phyloP scores from a whole-genome alignment of 2,113 vertebrate genomes.

The Noturus placidus region DNA sequence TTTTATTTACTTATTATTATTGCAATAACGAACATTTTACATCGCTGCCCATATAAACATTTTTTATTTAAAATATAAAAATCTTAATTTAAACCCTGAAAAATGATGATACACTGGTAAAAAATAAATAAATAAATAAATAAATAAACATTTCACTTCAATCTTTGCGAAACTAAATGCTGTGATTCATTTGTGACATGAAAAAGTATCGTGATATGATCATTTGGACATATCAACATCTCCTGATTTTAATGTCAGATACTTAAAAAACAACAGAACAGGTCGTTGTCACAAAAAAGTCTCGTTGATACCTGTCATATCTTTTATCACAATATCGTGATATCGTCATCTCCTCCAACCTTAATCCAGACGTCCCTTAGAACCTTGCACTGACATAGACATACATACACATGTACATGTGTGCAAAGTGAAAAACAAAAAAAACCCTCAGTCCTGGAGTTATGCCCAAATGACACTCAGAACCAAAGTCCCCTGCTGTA shows the following conservation, averaged over 20 bases:
- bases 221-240: not conserved
- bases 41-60: not conserved
- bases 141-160: not conserved
- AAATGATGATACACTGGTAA: not conserved
- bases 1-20: not conserved
- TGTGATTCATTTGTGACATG: not conserved
- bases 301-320: not conserved
- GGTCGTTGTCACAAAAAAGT: not conserved
- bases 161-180: not conserved
- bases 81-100: not conserved
- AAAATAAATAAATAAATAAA: not conserved
- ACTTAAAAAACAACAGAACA: not conserved
- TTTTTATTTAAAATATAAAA: no score
- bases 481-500: constrained; percentile 59
- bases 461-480: constrained; percentile 75
- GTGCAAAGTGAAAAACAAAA: constrained; percentile 34
- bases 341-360: not conserved
- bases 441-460: constrained; percentile 68
- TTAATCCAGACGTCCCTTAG: not conserved
- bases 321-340: not conserved
- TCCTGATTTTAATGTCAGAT: not conserved
- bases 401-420: constrained; percentile 39
- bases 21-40: not conserved
- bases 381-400: constrained; percentile 43
- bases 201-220: not conserved